These are phyloP conservation scores for Chydorus sphaericus DNA, from an alignment of 2,888 invertebrate species.

Conservation along the genomic window DNA sequence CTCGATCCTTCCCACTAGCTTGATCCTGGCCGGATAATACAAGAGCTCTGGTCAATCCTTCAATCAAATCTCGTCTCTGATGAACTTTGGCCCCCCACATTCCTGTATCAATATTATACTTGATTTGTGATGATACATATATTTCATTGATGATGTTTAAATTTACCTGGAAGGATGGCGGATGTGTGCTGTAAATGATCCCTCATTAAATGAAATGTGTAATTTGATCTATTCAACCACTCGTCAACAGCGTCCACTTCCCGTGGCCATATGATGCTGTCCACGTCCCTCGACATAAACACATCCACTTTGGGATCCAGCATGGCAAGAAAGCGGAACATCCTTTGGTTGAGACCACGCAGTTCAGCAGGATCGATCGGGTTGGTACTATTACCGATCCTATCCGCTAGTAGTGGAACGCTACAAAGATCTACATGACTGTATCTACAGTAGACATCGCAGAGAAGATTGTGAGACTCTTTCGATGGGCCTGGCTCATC, in stretches of 20 bases:
- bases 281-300: constrained; percentile 19
- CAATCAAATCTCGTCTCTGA: neutral
- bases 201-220: constrained; percentile 20
- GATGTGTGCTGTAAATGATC: constrained; percentile 17
- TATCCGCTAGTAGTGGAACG: constrained; percentile 7
- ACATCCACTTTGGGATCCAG: constrained; percentile 18
- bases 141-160: neutral
- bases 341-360: neutral
- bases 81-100: constrained; percentile 9
- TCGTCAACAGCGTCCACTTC: constrained; percentile 19
- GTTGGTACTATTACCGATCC: neutral
- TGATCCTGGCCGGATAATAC: neutral
- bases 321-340: constrained; percentile 18
- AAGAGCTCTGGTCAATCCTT: neutral
- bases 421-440: constrained; percentile 17
- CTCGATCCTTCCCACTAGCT: neutral
- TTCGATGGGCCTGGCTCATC: neutral
- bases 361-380: neutral
- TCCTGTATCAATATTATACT: too few relatives aligned
- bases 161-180: constrained; percentile 5
- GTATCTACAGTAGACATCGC: constrained; percentile 13
- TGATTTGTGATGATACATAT: neutral
- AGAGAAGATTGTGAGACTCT: constrained; percentile 3
- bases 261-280: constrained; percentile 16
- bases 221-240: constrained; percentile 16